Evolutionary conservation across 2,797 vertebrate species (phyloP), one percentile per base, ranked within the genome.

Genomic region (Myripristis jacobus): DNA sequence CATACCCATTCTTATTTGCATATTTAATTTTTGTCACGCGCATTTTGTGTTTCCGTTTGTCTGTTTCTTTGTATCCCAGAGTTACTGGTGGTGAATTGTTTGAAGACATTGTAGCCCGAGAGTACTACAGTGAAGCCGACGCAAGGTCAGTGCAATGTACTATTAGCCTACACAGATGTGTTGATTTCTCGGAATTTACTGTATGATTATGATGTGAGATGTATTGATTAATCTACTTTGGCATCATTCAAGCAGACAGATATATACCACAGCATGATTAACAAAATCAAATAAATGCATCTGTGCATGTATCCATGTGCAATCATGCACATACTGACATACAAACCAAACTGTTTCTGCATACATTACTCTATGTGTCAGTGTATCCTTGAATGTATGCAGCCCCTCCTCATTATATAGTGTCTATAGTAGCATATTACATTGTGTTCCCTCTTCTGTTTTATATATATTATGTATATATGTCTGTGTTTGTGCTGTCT

Each of bases 111-210:
- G 98, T 99, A 79, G 98, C 98, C 70, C 94, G 98, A 86, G 98
- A 99, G 78, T 99, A 98, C 92, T 99, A 99, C 85, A 99, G 98
- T 61, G 98, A 99, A 93, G 97, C 98, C 3, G 98, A 99, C 79
- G 98, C 98, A 94, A 99, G 98, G 98, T 99, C 91, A 94, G 97
- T 93, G 1, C 18, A 0, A 1, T 0, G 4, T n/a, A 27, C 5
- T n/a, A 4, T 51, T 27, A 18, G 11, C 3, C 11, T 34, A n/a
- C 38, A 16, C 25, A 19, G 21, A 29, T 62, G 11, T 16, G 4
- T 9, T 56, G 2, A 21, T 50, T 8, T 64, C 22, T 61, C 46
- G 59, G 44, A 25, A 12, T 55, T 25, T 19, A 19, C 8, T 72
- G 3, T 60, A 15, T 27, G 22, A 12, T 19, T 21, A 9, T 56